These are phyloP conservation scores for Onychorhynchus coronatus DNA, from an alignment of 2,113 vertebrate genomes.

Conservation along the genomic window DNA sequence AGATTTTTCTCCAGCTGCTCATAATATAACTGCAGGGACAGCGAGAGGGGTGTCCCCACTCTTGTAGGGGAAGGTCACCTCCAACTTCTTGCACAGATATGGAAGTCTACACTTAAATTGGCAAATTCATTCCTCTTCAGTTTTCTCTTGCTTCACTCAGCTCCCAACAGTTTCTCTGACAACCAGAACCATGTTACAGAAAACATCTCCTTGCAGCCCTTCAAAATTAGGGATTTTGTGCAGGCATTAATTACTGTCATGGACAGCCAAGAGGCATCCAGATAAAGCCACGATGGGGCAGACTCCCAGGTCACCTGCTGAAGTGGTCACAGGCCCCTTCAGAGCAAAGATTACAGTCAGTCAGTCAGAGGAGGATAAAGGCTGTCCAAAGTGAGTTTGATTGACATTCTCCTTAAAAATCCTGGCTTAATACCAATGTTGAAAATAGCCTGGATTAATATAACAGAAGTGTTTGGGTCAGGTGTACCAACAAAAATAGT, in stretches of 20 bases:
- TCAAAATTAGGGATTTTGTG: background rate
- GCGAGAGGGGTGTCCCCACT: background rate
- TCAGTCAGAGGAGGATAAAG: background rate
- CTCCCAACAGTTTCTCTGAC: background rate
- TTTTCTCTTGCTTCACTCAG: background rate
- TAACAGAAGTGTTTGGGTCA: background rate
- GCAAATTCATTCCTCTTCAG: background rate
- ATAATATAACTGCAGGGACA: background rate
- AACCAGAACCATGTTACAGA: background rate
- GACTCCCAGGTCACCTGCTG: background rate
- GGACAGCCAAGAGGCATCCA: background rate
- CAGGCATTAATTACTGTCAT: background rate
- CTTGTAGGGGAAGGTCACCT: background rate
- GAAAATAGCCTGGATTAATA: background rate
- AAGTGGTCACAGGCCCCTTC: background rate
- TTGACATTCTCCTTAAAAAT: background rate
- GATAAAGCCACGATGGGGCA: background rate
- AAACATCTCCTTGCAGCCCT: background rate
- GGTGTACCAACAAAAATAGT: background rate
- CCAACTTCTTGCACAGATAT: background rate
- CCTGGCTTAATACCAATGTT: background rate
- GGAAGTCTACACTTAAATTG: background rate
- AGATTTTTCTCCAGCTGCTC: background rate
- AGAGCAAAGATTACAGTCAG: background rate
- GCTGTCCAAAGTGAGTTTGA: background rate